These are phyloP conservation scores for Caenorhabditis zanzibari DNA, from an alignment of 2,888 invertebrate species.

Conservation along the genomic window DNA sequence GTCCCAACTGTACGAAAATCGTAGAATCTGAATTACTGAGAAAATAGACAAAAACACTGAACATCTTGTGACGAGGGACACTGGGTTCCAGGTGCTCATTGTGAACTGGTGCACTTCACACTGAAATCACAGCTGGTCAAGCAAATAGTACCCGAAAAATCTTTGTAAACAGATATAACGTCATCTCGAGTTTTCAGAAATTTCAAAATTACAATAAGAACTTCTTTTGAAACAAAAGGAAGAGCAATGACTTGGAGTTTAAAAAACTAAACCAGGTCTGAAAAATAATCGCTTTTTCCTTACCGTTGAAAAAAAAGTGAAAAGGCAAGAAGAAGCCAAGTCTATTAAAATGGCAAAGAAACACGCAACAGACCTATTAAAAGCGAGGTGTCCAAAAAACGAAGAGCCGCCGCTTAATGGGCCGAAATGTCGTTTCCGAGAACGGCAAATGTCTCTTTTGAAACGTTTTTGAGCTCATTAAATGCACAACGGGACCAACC, in stretches of 20 bases:
- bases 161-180: neutral
- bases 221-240: neutral
- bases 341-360: constrained; percentile 23
- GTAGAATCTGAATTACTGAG: neutral
- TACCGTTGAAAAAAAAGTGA: neutral
- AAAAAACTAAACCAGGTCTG: neutral
- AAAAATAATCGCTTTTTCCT: constrained; percentile 2
- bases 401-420: constrained; percentile 20
- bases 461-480: constrained; percentile 55
- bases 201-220: neutral
- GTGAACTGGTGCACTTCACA: neutral
- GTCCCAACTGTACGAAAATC: neutral
- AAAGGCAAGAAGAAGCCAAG: neutral
- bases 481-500: constrained; percentile 18
- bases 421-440: constrained; percentile 22
- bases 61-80: constrained; percentile 2
- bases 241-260: neutral
- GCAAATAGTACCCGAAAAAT: neutral
- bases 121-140: neutral
- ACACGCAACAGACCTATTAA: constrained; percentile 10
- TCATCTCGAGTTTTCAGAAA: neutral
- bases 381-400: constrained; percentile 17
- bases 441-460: constrained; percentile 26
- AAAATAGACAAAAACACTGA: neutral
- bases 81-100: neutral